phyloP scores from a whole-genome alignment of 1,140 invertebrate species.

The Drosophila varians region DNA sequence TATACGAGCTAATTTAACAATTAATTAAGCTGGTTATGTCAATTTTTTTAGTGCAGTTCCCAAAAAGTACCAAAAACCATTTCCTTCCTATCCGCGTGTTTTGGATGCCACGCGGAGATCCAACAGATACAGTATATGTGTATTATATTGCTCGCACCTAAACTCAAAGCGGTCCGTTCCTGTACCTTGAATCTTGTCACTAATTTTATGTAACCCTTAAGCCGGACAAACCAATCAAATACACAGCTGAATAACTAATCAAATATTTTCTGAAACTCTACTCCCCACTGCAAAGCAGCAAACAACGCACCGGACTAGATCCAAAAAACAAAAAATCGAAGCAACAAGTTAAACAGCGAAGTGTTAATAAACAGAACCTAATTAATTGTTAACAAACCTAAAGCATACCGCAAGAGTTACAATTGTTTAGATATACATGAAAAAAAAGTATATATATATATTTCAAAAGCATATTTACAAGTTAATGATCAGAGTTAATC shows the following conservation, averaged over 20 bases:
- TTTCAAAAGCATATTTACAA: conserved; percentile 72
- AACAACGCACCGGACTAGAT: conserved; percentile 69
- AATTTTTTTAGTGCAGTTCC: conserved; percentile 42
- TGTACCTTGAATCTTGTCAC: conserved; percentile 61
- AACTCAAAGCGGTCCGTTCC: conserved; percentile 62
- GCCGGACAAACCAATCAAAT: conserved; percentile 39
- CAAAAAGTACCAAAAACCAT: conserved; percentile 34
- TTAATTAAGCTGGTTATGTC: conserved; percentile 47
- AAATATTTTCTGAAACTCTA: conserved; percentile 67
- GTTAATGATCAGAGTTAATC: conserved; percentile 71
- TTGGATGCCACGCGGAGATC: conserved; percentile 17
- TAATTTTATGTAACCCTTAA: conserved; percentile 48
- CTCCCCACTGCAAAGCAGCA: conserved; percentile 63
- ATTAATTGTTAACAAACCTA: conserved; percentile 71
- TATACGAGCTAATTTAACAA: conserved; percentile 14
- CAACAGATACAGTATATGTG: conserved; percentile 24
- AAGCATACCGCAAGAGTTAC: conserved; percentile 34
- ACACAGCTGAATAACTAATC: conserved; percentile 25
- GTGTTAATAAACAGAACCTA: conserved; percentile 58
- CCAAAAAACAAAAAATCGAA: conserved; percentile 34
- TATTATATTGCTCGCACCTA: conserved; percentile 34
- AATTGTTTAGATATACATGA: conserved; percentile 54
- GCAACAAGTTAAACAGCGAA: conserved; percentile 60
- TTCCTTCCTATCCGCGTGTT: conserved; percentile 1
- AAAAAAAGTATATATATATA: conserved; percentile 59